A percentile compares a stretch with the other conserved stretches of the same genome.
Conservation (phyloP, 2,797 vertebrate genomes). For the Rhodeus uyekii region DNA sequence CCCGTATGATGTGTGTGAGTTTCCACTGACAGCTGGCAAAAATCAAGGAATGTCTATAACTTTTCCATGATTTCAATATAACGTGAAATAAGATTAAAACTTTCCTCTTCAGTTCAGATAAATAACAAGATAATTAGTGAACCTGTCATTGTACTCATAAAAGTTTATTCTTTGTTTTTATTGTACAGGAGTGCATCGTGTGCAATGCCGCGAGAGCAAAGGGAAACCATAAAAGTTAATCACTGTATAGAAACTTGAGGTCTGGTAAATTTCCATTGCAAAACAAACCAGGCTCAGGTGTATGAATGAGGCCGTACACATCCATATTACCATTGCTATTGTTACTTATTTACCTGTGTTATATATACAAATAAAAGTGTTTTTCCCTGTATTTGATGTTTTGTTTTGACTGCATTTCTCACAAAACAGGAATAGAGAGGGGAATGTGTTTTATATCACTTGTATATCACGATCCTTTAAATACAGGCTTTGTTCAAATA, state of each 20-base stretch:
- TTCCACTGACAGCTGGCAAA: neutral
- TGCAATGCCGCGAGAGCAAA: constrained; percentile 80
- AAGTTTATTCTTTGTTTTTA: constrained; percentile 85
- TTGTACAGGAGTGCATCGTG: constrained; percentile 79
- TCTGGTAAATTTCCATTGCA: constrained; percentile 86
- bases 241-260: constrained; percentile 82
- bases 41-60: constrained; percentile 57
- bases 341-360: too few species aligned
- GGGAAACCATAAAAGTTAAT: constrained; percentile 85
- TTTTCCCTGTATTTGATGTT: constrained; percentile 40
- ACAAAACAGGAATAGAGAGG: neutral
- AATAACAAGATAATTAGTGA: constrained; percentile 81
- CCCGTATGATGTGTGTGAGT: neutral
- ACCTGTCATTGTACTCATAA: constrained; percentile 76
- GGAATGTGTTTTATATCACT: constrained; percentile 30
- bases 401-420: constrained; percentile 43
- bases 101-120: constrained; percentile 75
- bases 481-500: neutral
- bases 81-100: constrained; percentile 63
- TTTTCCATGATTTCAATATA: constrained; percentile 77
- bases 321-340: too few species aligned
- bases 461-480: neutral
- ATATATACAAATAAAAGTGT: too few species aligned
- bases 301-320: neutral
- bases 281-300: constrained; percentile 62